Evolutionary conservation across 2,797 vertebrate species (phyloP).

Genomic region (Chelmon rostratus): DNA sequence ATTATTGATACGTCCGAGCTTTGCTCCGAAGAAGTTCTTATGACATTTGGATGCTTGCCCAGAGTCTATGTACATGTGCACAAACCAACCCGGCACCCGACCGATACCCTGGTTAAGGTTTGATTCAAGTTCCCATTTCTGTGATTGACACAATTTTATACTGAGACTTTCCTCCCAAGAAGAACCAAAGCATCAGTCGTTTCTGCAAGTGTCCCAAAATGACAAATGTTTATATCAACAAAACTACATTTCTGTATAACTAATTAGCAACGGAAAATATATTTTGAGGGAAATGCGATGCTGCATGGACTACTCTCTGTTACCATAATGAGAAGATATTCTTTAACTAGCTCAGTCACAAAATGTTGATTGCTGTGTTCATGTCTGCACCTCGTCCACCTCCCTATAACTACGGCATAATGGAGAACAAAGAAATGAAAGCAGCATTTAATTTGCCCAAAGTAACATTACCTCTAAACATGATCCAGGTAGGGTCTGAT

Average conservation of each 20-base stretch:
- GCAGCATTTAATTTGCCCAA: too few species aligned
- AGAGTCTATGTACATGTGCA: conserved; percentile 9
- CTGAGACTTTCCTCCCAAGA: background rate
- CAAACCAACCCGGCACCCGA: background rate
- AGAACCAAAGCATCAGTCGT: background rate
- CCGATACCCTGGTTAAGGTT: background rate
- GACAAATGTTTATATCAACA: background rate
- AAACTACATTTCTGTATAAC: background rate
- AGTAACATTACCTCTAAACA: background rate
- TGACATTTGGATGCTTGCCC: conserved; percentile 13
- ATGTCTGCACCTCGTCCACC: too few species aligned
- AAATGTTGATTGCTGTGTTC: too few species aligned
- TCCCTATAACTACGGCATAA: too few species aligned
- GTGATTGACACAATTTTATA: conserved; percentile 5
- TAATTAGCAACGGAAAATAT: background rate
- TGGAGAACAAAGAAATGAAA: too few species aligned
- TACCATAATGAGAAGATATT: background rate
- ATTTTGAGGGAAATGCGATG: background rate
- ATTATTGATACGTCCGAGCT: conserved; percentile 35
- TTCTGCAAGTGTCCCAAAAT: background rate
- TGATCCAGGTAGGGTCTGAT: background rate
- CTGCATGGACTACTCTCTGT: background rate
- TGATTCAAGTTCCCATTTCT: conserved; percentile 5
- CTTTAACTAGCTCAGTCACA: background rate
- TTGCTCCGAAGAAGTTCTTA: conserved; percentile 36